phyloP scores from a whole-genome alignment of 1,140 invertebrate species.

The Charaxes varanes region DNA sequence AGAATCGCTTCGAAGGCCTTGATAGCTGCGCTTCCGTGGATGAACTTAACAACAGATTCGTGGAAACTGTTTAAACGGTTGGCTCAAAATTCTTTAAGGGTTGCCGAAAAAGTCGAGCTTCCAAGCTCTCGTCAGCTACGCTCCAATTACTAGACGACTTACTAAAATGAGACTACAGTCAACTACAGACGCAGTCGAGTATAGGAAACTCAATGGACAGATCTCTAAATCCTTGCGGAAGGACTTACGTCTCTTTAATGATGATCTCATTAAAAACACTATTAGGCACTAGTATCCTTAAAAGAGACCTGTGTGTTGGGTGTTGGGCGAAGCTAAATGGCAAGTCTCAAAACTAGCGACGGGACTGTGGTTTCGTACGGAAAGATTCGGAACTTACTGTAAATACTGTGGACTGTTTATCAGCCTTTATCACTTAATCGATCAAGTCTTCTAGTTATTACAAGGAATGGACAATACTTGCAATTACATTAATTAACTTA shows the following conservation, averaged over 20 bases:
- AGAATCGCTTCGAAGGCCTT: neutral
- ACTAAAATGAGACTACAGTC: slow-evolving; percentile 2
- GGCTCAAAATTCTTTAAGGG: slow-evolving; percentile 7
- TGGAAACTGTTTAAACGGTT: slow-evolving; percentile 5
- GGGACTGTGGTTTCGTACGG: too few relatives aligned
- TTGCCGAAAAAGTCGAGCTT: neutral
- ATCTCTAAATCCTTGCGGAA: slow-evolving; percentile 2
- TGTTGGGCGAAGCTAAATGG: too few relatives aligned
- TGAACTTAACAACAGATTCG: slow-evolving; percentile 11
- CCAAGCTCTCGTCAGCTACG: slow-evolving; percentile 5
- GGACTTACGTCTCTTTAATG: neutral
- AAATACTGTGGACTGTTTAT: too few relatives aligned
- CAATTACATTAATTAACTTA: too few relatives aligned
- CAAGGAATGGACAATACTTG: too few relatives aligned
- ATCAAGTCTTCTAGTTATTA: too few relatives aligned
- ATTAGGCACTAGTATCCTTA: too few relatives aligned
- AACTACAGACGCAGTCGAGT: neutral
- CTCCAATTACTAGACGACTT: slow-evolving; percentile 7
- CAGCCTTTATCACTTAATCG: too few relatives aligned
- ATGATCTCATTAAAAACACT: neutral
- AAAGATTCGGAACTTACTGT: too few relatives aligned
- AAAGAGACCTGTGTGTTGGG: too few relatives aligned
- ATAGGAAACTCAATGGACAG: slow-evolving; percentile 12
- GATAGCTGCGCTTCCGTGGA: neutral
- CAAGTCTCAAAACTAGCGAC: too few relatives aligned